Conservation (phyloP, 2,113 vertebrate species). For the Scatophagus argus region DNA sequence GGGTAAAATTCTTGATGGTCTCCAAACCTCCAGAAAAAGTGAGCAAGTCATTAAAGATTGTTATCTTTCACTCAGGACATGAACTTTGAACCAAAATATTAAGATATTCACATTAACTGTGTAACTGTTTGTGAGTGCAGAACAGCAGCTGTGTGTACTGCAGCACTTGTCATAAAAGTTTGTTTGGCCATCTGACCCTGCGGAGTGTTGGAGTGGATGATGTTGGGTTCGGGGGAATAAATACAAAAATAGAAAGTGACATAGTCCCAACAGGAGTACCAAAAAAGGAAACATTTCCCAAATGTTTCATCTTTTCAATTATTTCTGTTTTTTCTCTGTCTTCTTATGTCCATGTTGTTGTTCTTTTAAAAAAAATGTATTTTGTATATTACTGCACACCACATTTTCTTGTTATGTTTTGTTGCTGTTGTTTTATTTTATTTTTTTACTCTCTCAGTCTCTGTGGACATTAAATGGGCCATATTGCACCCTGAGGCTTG, state of each 20-base stretch:
- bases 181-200: conserved; percentile 36
- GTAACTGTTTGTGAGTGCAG: conserved; percentile 13
- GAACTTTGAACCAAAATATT: background rate
- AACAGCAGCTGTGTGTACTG: conserved; percentile 46
- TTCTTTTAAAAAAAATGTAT: background rate
- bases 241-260: conserved; percentile 30
- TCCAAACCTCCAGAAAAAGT: background rate
- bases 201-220: conserved; percentile 18
- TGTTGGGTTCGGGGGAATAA: background rate
- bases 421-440: too few relatives aligned
- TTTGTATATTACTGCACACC: conserved; percentile 19
- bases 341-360: background rate
- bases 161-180: conserved; percentile 32
- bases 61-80: background rate
- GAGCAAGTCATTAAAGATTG: too few relatives aligned
- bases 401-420: conserved; percentile 28
- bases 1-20: background rate
- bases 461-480: conserved; percentile 74
- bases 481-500: conserved; percentile 71
- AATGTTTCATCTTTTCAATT: background rate
- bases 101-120: background rate
- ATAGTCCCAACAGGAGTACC: background rate
- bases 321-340: background rate
- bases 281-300: background rate
- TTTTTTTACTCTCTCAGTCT: conserved; percentile 41